Evolutionary conservation across 2,888 invertebrate species (phyloP), one percentile per base, ranked within the genome.

Genomic region (Phaedon cochleariae): DNA sequence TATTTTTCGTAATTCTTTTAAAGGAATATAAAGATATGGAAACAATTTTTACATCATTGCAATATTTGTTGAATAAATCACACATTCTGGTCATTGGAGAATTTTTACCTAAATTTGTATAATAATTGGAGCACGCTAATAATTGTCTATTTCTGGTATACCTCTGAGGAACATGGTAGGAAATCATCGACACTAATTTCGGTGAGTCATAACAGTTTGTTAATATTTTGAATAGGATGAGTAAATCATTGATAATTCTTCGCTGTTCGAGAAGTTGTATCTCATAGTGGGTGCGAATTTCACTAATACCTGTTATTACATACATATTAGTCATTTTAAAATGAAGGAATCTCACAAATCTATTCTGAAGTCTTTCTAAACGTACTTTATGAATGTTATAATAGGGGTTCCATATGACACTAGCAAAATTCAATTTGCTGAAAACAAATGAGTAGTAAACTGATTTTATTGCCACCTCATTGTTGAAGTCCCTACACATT

Each of bases 121-220:
- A 2, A 41, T 41, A 41, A 41, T 17, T 41, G 17, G 41, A 10
- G 17, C 41, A 15, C n/a, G 41, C n/a, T 12, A 41, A 17, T 41
- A 41, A 41, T 41, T 41, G 41, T 41, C 12, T 41, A 41, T 41
- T 41, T 41, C n/a, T 3, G 17, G 4, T 41, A 17, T 41, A 41
- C 17, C 41, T 41, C 9, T 41, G 41, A 41, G 41, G 41, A 41
- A 41, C 41, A 41, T 41, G 41, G 9, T 41, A 41, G 4, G 17
- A 41, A 41, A 41, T 41, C 41, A 41, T 41, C 9, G 41, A 41
- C 41, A 41, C 41, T 41, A 41, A 17, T 15, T 41, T 10, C 29
- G 21, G 22, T 15, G 18, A 15, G 20, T 46, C 41, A 26, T 52
- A 6, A 68, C 51, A n/a, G 59, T 55, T 21, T 34, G 21, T 49